Evolutionary conservation across 2,888 invertebrate species (phyloP).

Genomic region (Omphaloscelis lunosa): DNA sequence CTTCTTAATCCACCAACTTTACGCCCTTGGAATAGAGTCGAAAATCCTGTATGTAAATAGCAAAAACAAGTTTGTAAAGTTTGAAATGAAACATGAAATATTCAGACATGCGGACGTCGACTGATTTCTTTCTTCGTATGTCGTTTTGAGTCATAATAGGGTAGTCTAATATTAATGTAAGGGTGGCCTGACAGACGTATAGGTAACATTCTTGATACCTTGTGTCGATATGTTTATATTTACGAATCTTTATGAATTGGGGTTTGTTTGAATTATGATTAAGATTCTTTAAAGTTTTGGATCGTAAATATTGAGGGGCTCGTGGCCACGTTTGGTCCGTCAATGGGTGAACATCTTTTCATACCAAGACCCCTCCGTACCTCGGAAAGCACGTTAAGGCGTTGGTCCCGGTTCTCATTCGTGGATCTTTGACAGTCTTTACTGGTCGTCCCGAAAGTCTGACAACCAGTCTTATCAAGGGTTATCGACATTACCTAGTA

Average conservation of each 20-base stretch:
- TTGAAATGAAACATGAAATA: constrained; percentile 76
- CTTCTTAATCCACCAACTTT: neutral
- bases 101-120: constrained; percentile 68
- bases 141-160: constrained; percentile 74
- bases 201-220: constrained; percentile 39
- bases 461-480: too few relatives aligned
- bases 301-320: neutral
- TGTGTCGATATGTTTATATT: constrained; percentile 42
- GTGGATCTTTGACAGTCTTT: too few relatives aligned
- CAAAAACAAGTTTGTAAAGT: constrained; percentile 51
- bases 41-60: constrained; percentile 6
- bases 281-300: neutral
- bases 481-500: too few relatives aligned
- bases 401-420: too few relatives aligned
- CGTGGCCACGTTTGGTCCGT: too few relatives aligned
- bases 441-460: too few relatives aligned
- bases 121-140: constrained; percentile 74
- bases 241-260: neutral
- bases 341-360: too few relatives aligned
- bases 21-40: neutral
- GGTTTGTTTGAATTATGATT: neutral
- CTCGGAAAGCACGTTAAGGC: too few relatives aligned
- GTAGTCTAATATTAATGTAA: constrained; percentile 72
- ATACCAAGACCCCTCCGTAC: too few relatives aligned
- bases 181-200: constrained; percentile 44